These are phyloP conservation scores for Lacerta viridis DNA, from an alignment of 2,797 vertebrate species.

Conservation along the genomic window DNA sequence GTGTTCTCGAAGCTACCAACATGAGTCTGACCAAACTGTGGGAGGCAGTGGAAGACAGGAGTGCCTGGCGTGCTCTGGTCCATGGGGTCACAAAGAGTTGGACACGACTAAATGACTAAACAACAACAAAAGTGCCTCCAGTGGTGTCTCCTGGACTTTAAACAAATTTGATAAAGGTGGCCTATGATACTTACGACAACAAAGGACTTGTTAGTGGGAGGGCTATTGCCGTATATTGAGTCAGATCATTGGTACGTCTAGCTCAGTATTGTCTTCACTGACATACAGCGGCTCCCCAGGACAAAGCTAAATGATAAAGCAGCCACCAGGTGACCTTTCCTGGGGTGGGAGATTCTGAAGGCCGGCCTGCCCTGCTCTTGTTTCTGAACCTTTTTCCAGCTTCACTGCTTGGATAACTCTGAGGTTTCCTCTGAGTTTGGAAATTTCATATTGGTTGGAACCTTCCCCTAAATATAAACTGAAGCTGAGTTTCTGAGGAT, in stretches of 20 bases:
- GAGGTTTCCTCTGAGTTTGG: not conserved
- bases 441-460: not conserved
- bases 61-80: too few species aligned
- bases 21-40: too few species aligned
- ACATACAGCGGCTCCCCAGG: too few species aligned
- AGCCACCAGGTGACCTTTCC: not conserved
- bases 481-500: not conserved
- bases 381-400: not conserved
- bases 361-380: not conserved
- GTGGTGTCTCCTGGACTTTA: not conserved
- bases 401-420: not conserved
- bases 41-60: too few species aligned
- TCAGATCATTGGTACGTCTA: too few species aligned
- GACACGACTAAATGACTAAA: too few species aligned
- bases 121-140: too few species aligned
- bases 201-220: not conserved
- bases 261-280: too few species aligned
- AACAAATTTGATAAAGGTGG: not conserved
- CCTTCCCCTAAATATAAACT: not conserved
- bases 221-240: too few species aligned
- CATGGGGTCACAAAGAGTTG: too few species aligned
- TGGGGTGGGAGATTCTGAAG: not conserved
- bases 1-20: too few species aligned
- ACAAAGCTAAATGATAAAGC: not conserved
- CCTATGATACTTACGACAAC: too few species aligned